Base-by-base conservation (phyloP, 2,113 vertebrate genomes). In the Asarcornis scutulata region DNA sequence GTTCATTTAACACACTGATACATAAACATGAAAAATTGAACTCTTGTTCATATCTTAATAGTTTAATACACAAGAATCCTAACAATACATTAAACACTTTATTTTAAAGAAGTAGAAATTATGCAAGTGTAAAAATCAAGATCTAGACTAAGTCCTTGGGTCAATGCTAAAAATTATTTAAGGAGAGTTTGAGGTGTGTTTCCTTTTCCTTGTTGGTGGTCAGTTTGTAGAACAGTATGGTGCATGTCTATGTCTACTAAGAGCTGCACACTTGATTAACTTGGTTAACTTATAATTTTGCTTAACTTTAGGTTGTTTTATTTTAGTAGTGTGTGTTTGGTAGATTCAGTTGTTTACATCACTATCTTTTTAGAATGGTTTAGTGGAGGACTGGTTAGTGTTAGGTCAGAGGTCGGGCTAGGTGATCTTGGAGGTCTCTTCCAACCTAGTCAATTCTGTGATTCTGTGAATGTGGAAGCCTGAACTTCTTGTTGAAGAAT, bases 301-400 rank as follows among this genome's bases (percentile, higher is more conserved):
- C 18, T 53, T 32, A 18, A 32, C 29, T 89, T 67, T 26, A 29
- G 13, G 13, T 31, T 42, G 7, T 10, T 62, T 16, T 59, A 36
- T 20, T 89, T 58, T 13, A 53, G 7, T 36, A 17, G 10, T 2
- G 76, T 55, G 31, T 13, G 2, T 60, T 75, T 52, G 13, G 29
- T 73, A 10, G 38, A 34, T n/a, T 48, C 1, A 0, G 40, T 44
- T 92, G 22, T 69, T 89, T 75, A 3, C 25, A 17, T 44, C 18
- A 18, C 0, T 6, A 5, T 48, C 0, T n/a, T 73, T 90, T 42
- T 44, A 6, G 7, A 48, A 40, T 40, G 40, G 40, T 40, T 40
- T 40, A 40, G 40, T 40, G 40, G 40, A 40, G 40, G 40, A 40
- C 40, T 40, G 40, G 40, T 40, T 40, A 40, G 40, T 40, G 40